Evolutionary conservation across 2,113 vertebrate genomes (phyloP).

Genomic region (Rana temporaria): DNA sequence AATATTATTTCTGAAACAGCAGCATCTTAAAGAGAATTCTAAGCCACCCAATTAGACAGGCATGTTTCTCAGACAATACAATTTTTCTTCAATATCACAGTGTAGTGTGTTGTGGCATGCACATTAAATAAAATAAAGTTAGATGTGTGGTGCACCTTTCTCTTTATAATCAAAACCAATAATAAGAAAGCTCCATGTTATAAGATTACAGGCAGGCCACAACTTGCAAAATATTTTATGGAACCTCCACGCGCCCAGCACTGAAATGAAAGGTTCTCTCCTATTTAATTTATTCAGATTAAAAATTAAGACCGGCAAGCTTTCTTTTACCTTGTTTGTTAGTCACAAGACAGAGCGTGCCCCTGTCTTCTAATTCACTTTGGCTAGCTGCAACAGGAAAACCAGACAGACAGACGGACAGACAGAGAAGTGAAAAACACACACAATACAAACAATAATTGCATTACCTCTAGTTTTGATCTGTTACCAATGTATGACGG

Average conservation of each 20-base stretch:
- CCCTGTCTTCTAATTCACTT: neutral
- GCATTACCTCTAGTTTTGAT: too few relatives aligned
- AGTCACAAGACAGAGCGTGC: conserved; percentile 31
- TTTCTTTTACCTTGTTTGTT: neutral
- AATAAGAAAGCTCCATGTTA: conserved; percentile 29
- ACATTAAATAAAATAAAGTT: conserved; percentile 37
- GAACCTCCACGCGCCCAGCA: neutral
- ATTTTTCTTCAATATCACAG: conserved; percentile 28
- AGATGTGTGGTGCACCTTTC: conserved; percentile 3
- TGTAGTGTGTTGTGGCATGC: conserved; percentile 44
- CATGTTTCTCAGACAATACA: conserved; percentile 26
- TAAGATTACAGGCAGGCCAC: conserved; percentile 45
- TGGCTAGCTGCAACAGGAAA: neutral
- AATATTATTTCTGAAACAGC: conserved; percentile 42
- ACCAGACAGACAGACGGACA: neutral
- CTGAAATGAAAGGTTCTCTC: conserved; percentile 18
- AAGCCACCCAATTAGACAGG: conserved; percentile 7
- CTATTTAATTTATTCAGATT: conserved; percentile 32
- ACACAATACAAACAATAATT: neutral
- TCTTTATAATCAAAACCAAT: conserved; percentile 41
- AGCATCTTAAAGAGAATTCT: conserved; percentile 20
- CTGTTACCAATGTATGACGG: too few relatives aligned
- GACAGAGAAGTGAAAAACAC: too few relatives aligned
- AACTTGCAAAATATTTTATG: conserved; percentile 39
- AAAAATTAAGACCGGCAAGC: conserved; percentile 6